Percentiles rank a stretch among this genome's conserved stretches.
These are phyloP conservation scores for Melanophora roralis DNA, from an alignment of 2,888 invertebrate genomes.

Conservation along the genomic window DNA sequence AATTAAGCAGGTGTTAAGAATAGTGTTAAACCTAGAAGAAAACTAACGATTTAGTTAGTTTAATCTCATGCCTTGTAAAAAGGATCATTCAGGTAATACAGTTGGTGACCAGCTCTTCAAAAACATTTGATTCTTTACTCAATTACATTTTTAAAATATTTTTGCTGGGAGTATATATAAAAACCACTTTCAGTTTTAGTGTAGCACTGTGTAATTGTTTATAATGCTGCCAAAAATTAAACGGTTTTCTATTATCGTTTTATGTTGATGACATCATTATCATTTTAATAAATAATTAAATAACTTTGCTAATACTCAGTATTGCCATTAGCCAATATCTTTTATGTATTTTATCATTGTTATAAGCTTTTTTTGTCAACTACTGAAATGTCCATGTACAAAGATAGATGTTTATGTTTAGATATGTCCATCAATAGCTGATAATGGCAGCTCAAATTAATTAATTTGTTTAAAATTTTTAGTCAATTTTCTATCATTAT, in stretches of 20 bases:
- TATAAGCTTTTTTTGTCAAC: slow-evolving; percentile 26
- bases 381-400: not conserved
- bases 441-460: slow-evolving; percentile 35
- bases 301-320: slow-evolving; percentile 18
- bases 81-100: too few species aligned
- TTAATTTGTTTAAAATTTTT: slow-evolving; percentile 44
- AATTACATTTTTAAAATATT: too few species aligned
- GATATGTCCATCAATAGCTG: not conserved
- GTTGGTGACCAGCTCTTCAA: too few species aligned
- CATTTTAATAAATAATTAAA: not conserved
- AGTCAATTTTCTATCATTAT: slow-evolving; percentile 17
- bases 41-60: too few species aligned
- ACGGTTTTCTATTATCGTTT: slow-evolving; percentile 17
- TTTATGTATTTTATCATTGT: slow-evolving; percentile 10
- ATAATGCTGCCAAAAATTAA: slow-evolving; percentile 14
- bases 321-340: not conserved
- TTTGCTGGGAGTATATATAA: too few species aligned
- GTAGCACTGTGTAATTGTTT: too few species aligned
- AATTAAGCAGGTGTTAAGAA: too few species aligned
- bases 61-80: too few species aligned
- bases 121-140: too few species aligned
- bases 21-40: too few species aligned
- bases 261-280: too few species aligned
- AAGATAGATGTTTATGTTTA: not conserved
- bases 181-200: too few species aligned